Base-by-base conservation (phyloP, 2,888 invertebrate genomes). In the Fragum fragum region DNA sequence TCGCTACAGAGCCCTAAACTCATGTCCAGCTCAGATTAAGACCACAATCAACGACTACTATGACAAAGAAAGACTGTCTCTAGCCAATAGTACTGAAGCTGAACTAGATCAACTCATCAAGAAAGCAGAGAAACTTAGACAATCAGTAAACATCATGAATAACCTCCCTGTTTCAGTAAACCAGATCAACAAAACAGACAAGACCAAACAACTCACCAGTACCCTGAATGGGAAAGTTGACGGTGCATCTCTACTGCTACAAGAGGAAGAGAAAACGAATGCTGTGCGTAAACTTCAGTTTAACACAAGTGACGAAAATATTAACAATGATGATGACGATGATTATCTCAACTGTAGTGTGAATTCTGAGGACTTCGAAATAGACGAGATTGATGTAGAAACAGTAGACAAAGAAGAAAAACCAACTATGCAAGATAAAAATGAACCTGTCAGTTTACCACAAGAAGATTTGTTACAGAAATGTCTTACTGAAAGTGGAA, bases 1-100 rank as follows among this genome's bases (percentile, higher is more conserved):
- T 1, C 85, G 90, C 0, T 90, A 90, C 79, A 81, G 88, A 69
- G 90, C 90, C 2, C 85, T 91, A 9, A 71, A 81, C 73, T 86
- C 85, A 1, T 88, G 85, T 26, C 79, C 86, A n/a, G 80, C 83
- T 59, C 63, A 77, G 1, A 77, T 81, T 11, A 89, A 89, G 66
- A 66, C 63, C 18, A 80, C 85, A 16, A 86, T 90, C 29, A 89
- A 90, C 74, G 66, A 70, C 16, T 89, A 87, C 80, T 90, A 86
- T 75, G 90, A 91, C 79, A 80, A 87, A 47, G 87, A 90, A 69
- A 76, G 87, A 76, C 68, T 89, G 53, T 71, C 71, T 18, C 78
- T 88, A 1, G 77, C 77, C 2, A 28, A 80, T 18, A 66, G 73
- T 52, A 81, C 78, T 32, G 86, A 86, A 55, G 71, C 36, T 1